Conservation (phyloP, 92 coral and sea anemone species). For the Phenganax stokvisi region DNA sequence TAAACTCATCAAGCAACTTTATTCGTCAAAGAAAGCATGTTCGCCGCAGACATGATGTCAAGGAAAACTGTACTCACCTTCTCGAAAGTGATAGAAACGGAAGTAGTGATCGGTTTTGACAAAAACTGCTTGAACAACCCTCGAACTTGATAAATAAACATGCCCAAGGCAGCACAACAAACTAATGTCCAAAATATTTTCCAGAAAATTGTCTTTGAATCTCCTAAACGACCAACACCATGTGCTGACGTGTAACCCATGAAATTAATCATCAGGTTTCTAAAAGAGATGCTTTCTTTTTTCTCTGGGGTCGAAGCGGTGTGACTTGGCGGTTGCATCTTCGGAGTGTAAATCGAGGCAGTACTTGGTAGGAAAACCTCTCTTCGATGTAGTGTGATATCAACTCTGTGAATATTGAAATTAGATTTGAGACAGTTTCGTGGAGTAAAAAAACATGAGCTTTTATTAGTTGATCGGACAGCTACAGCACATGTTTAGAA, state of each 20-base stretch:
- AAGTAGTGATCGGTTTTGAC: conserved; percentile 28
- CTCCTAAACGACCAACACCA: conserved; percentile 34
- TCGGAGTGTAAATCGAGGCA: not conserved
- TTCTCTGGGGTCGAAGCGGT: not conserved
- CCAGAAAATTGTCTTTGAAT: conserved; percentile 30
- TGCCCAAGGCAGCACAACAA: conserved; percentile 45
- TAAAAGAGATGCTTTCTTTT: conserved; percentile 22
- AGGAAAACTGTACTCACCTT: conserved; percentile 16
- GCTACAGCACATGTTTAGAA: too few species aligned
- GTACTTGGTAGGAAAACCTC: conserved; percentile 2
- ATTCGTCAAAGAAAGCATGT: not conserved
- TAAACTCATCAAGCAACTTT: too few species aligned
- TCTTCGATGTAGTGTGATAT: conserved; percentile 1
- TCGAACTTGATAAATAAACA: conserved; percentile 38
- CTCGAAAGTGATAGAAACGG: conserved; percentile 25
- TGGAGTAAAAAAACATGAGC: not conserved
- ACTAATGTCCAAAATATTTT: conserved; percentile 46
- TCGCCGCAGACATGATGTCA: not conserved
- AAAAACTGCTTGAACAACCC: conserved; percentile 22
- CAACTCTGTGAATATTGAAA: not conserved
- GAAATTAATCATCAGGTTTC: conserved; percentile 4
- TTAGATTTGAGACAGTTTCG: not conserved
- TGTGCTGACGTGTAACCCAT: conserved; percentile 43
- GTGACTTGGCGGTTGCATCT: not conserved
- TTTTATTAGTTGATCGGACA: too few species aligned